Percentiles rank a stretch among this genome's conserved stretches.
phyloP scores from a whole-genome alignment of 2,797 vertebrate genomes.

The Podarcis lilfordi region DNA sequence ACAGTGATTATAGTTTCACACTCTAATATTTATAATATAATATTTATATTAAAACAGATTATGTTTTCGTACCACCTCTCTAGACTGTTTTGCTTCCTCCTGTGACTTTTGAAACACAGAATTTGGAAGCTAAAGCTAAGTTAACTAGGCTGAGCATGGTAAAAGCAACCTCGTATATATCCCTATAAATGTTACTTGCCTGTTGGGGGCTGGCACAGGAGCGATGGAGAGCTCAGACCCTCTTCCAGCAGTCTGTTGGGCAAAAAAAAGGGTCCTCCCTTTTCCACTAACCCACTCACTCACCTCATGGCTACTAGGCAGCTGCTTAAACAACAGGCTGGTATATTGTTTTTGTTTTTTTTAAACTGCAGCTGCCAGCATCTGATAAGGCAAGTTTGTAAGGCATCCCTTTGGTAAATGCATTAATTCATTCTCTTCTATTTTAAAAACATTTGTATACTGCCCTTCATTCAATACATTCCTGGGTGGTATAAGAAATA shows the following conservation, averaged over 20 bases:
- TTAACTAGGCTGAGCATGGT: constrained; percentile 19
- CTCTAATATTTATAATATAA: not conserved
- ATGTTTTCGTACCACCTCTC: no score
- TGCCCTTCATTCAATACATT: no score
- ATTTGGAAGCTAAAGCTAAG: not conserved
- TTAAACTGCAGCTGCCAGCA: not conserved
- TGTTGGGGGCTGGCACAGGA: not conserved
- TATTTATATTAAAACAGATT: no score
- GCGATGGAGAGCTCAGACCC: not conserved
- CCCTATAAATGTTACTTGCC: not conserved
- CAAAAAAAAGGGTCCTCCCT: constrained; percentile 22
- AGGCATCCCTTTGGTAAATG: not conserved
- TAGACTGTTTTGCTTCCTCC: not conserved
- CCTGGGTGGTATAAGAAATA: no score
- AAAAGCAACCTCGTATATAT: not conserved
- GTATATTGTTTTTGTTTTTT: no score
- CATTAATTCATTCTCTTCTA: not conserved
- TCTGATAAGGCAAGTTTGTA: not conserved
- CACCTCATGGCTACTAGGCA: no score
- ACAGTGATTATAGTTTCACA: not conserved
- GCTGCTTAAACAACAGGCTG: no score
- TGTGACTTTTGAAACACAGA: constrained; percentile 8
- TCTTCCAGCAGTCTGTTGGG: not conserved
- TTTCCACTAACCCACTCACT: not conserved
- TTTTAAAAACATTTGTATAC: no score